Percentiles rank a stretch among this genome's conserved stretches.
Conservation (phyloP, 2,888 invertebrate species). For the Ganaspis brasiliensis region DNA sequence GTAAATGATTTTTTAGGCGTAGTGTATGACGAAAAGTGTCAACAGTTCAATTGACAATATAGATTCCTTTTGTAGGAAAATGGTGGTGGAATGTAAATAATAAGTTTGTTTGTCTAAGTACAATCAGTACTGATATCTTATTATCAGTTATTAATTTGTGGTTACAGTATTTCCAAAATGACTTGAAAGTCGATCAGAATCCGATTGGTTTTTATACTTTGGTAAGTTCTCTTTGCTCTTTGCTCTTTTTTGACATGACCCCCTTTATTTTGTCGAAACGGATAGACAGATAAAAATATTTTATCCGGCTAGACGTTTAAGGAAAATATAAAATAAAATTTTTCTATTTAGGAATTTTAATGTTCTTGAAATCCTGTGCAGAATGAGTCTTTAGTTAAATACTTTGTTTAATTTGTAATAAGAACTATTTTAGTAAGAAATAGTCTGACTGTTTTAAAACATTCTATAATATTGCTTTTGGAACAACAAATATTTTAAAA, state of each 20-base stretch:
- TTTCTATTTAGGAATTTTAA: no score
- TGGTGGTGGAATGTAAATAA: slow-evolving; percentile 15
- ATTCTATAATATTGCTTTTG: no score
- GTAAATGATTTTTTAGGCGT: slow-evolving; percentile 4
- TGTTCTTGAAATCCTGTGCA: no score
- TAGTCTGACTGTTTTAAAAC: no score
- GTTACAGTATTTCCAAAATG: slow-evolving; percentile 23
- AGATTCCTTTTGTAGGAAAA: neutral
- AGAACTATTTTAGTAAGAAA: no score
- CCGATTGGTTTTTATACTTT: slow-evolving; percentile 6
- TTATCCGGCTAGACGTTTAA: no score
- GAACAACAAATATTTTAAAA: no score
- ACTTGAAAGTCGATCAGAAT: slow-evolving; percentile 7
- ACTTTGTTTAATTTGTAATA: neutral
- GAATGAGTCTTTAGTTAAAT: no score
- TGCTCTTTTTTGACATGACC: neutral
- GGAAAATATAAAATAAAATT: no score
- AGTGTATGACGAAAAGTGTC: slow-evolving; percentile 18
- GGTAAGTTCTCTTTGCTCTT: neutral
- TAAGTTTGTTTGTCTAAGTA: neutral
- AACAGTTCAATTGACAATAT: slow-evolving; percentile 27
- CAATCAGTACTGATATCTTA: neutral
- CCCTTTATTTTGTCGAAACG: no score
- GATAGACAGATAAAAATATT: no score
- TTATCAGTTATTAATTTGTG: neutral